phyloP scores from a whole-genome alignment of 2,797 vertebrate species.

The Megalops cyprinoides region DNA sequence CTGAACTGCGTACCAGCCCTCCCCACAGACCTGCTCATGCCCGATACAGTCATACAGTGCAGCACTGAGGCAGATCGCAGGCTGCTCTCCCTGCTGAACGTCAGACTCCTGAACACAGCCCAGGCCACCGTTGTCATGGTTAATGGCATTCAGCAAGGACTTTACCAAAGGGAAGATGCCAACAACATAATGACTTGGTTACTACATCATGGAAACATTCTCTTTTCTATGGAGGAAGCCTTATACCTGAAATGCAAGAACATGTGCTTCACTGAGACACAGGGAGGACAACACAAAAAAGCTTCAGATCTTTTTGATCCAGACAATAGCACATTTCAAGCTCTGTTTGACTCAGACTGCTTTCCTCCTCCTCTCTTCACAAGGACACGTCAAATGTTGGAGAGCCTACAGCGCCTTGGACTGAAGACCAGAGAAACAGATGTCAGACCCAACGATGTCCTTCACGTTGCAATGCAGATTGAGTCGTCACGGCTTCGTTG shows the following conservation, averaged over 20 bases:
- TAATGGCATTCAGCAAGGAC: constrained; percentile 53
- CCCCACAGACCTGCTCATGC: constrained; percentile 70
- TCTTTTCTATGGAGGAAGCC: constrained; percentile 71
- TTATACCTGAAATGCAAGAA: constrained; percentile 63
- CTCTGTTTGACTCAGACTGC: constrained; percentile 69
- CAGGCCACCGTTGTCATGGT: constrained; percentile 65
- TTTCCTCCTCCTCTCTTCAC: constrained; percentile 74
- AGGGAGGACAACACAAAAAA: constrained; percentile 52
- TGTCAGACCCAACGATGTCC: constrained; percentile 65
- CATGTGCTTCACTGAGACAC: constrained; percentile 65
- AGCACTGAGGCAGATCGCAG: constrained; percentile 72
- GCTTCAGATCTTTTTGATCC: constrained; percentile 73
- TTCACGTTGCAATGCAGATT: constrained; percentile 68
- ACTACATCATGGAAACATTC: constrained; percentile 68
- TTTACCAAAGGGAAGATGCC: constrained; percentile 54
- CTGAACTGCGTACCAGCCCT: constrained; percentile 60
- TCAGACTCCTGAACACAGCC: constrained; percentile 59
- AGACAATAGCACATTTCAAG: constrained; percentile 63
- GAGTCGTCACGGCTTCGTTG: constrained; percentile 42
- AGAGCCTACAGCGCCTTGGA: constrained; percentile 73
- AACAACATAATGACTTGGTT: constrained; percentile 80
- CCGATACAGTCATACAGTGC: constrained; percentile 72
- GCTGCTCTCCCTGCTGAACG: constrained; percentile 70
- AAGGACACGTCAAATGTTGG: constrained; percentile 58
- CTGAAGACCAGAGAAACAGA: constrained; percentile 67